Percentiles rank a stretch among this genome's conserved stretches.
Conservation (phyloP, 2,797 vertebrate species). For the Enteromius anoplus region DNA sequence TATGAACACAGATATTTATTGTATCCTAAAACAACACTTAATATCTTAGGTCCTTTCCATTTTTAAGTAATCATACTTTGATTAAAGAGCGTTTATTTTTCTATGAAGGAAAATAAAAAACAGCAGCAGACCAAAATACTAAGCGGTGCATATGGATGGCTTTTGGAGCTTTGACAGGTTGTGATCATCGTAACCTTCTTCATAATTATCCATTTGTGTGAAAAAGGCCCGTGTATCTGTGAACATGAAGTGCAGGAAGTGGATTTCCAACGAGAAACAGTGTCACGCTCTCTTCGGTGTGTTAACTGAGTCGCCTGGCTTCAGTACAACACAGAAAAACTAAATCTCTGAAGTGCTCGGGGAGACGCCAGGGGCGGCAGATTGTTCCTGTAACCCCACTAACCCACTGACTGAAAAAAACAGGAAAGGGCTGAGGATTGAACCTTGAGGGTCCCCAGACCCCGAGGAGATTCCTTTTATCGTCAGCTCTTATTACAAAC, state of each 20-base stretch:
- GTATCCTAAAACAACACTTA: not conserved
- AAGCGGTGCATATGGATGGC: not conserved
- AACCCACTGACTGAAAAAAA: conserved; percentile 25
- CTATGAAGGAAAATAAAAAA: not conserved
- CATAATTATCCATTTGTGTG: not conserved
- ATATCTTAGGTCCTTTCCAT: not conserved
- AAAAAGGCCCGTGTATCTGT: not conserved
- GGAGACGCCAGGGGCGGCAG: conserved; percentile 21
- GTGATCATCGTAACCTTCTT: not conserved
- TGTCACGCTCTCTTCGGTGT: conserved; percentile 12
- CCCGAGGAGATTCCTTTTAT: conserved; percentile 22
- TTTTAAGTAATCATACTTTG: not conserved
- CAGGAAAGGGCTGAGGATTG: not conserved
- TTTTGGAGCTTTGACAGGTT: not conserved
- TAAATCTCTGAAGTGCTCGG: not conserved
- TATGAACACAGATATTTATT: not conserved
- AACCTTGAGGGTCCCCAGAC: conserved; percentile 22
- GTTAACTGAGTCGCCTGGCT: not conserved
- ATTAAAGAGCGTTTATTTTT: not conserved
- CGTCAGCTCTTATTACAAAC: conserved; percentile 30
- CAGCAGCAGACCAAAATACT: not conserved
- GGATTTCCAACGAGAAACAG: not conserved
- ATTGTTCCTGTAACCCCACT: conserved; percentile 31
- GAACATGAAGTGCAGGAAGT: not conserved
- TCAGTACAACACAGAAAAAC: conserved; percentile 28